Percentiles rank a stretch among this genome's conserved stretches.
Conservation (phyloP, 2,113 vertebrate genomes). For the Corvus hawaiiensis region DNA sequence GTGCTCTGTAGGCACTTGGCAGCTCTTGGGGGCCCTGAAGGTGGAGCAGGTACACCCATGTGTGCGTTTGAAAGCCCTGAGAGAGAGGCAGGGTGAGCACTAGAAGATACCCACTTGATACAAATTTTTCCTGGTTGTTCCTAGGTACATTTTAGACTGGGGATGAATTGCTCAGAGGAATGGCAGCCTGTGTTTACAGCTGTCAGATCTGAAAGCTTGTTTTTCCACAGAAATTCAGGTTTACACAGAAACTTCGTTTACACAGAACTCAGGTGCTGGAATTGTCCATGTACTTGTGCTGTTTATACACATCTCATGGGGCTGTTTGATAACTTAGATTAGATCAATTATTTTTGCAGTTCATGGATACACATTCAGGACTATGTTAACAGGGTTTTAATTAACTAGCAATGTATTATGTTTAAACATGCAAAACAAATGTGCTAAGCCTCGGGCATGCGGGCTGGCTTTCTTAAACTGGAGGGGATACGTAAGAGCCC, state of each 20-base stretch:
- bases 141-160: background rate
- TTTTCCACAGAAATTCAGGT: background rate
- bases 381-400: background rate
- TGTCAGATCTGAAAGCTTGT: background rate
- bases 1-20: background rate
- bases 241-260: background rate
- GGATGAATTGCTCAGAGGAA: background rate
- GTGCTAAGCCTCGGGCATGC: background rate
- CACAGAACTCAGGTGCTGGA: background rate
- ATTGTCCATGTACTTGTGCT: background rate
- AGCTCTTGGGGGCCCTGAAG: background rate
- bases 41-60: accelerated
- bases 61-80: background rate
- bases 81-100: background rate
- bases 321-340: background rate
- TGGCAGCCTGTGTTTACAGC: background rate
- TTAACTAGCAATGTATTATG: background rate
- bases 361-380: background rate
- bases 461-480: background rate
- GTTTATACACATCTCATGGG: background rate
- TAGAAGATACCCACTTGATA: no score
- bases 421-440: background rate
- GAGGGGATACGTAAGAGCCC: background rate
- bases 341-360: background rate
- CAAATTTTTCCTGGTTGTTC: background rate